These are phyloP conservation scores for Thymelicus lineola DNA, from an alignment of 2,888 invertebrate species.

Conservation along the genomic window DNA sequence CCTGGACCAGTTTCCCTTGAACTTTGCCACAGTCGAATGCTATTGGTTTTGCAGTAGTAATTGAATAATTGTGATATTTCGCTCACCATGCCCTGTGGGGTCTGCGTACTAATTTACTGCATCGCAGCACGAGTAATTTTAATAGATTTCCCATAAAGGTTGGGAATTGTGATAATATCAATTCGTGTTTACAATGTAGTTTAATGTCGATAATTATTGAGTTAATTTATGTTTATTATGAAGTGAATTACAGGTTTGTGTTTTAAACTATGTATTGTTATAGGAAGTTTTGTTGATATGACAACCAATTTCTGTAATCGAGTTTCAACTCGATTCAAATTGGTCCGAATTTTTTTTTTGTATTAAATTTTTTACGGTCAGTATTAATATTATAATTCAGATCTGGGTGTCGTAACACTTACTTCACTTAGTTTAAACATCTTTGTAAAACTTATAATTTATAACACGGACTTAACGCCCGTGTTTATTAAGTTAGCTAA, in stretches of 20 bases:
- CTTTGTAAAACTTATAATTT: no score
- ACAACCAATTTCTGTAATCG: no score
- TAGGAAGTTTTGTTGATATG: no score
- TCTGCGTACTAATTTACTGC: conserved; percentile 24
- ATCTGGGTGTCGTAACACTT: no score
- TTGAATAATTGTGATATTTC: conserved; percentile 12
- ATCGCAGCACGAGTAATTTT: conserved; percentile 11
- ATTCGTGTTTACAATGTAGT: conserved; percentile 16
- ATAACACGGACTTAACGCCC: no score
- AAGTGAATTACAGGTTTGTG: neutral
- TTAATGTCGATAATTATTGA: conserved; percentile 11
- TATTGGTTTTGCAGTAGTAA: conserved; percentile 13
- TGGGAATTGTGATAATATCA: conserved; percentile 17
- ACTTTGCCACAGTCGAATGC: conserved; percentile 4
- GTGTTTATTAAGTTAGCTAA: no score
- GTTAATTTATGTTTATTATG: neutral
- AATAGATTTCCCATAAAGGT: conserved; percentile 31
- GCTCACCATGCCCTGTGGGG: neutral
- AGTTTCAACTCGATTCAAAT: no score
- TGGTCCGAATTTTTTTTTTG: no score
- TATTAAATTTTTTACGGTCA: no score
- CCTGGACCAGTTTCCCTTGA: conserved; percentile 23
- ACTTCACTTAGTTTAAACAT: no score
- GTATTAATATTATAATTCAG: no score
- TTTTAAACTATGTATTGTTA: no score